phyloP scores from a whole-genome alignment of 2,888 invertebrate species.

The Xestia xanthographa region DNA sequence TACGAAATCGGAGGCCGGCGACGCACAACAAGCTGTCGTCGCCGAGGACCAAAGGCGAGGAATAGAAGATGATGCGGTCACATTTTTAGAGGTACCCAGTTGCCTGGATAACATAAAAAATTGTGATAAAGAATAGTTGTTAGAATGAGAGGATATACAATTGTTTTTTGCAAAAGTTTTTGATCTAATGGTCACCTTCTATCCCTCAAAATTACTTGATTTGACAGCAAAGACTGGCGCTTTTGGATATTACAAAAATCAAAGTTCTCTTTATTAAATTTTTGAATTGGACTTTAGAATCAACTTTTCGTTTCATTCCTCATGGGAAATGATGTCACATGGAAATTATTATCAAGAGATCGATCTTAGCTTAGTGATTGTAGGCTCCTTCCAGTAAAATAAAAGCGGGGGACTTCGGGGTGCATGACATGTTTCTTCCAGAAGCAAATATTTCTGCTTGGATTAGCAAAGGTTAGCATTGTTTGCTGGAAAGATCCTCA shows the following conservation, averaged over 20 bases:
- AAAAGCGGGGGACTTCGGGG: slow-evolving; percentile 50
- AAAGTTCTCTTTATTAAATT: slow-evolving; percentile 68
- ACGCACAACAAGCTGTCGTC: slow-evolving; percentile 61
- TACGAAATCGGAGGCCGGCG: slow-evolving; percentile 75
- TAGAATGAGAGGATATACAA: background rate
- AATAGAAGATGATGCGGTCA: slow-evolving; percentile 68
- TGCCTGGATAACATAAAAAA: slow-evolving; percentile 11
- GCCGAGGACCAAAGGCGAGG: slow-evolving; percentile 62
- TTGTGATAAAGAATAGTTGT: background rate
- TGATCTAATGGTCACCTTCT: slow-evolving; percentile 61
- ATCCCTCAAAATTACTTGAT: slow-evolving; percentile 73
- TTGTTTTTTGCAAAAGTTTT: background rate
- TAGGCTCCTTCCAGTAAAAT: slow-evolving; percentile 85
- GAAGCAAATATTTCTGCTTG: slow-evolving; percentile 51
- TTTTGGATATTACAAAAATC: slow-evolving; percentile 86
- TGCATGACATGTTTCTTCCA: slow-evolving; percentile 22
- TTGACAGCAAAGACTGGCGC: slow-evolving; percentile 86
- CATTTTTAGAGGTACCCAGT: slow-evolving; percentile 10
- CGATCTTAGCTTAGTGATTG: slow-evolving; percentile 86
- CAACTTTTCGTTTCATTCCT: slow-evolving; percentile 90
- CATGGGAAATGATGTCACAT: slow-evolving; percentile 87
- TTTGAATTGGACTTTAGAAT: slow-evolving; percentile 78
- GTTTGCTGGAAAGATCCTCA: slow-evolving; percentile 83
- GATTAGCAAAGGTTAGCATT: slow-evolving; percentile 50
- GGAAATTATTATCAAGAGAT: slow-evolving; percentile 80